phyloP scores from a whole-genome alignment of 2,113 vertebrate genomes.

The Gallinago undulata region DNA sequence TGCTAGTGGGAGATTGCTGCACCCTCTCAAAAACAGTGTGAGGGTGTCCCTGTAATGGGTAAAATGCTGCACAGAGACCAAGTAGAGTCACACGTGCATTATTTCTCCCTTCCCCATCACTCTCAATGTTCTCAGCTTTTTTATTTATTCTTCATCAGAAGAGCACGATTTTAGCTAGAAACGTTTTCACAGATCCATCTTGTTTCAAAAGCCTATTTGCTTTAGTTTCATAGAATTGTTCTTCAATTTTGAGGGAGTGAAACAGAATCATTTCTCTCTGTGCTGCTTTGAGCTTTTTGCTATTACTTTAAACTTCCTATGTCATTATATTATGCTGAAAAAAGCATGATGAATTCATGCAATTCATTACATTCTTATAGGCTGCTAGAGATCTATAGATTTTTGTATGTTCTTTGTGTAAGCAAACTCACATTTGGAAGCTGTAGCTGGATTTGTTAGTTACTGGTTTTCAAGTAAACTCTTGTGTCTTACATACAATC shows the following conservation, averaged over 20 bases:
- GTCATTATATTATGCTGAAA: neutral
- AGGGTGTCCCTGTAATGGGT: neutral
- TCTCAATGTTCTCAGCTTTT: neutral
- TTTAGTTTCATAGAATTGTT: neutral
- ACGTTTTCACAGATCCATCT: neutral
- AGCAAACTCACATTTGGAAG: neutral
- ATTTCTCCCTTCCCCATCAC: neutral
- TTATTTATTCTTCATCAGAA: neutral
- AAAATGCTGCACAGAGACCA: neutral
- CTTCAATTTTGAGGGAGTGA: neutral
- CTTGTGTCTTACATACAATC: neutral
- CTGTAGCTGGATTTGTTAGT: neutral
- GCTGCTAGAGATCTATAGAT: neutral
- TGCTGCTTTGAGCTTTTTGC: neutral
- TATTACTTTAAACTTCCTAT: neutral
- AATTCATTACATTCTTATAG: neutral
- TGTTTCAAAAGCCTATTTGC: neutral
- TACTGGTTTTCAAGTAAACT: neutral
- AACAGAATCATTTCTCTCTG: neutral
- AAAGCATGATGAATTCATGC: neutral
- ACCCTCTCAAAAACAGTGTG: neutral
- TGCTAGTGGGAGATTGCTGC: neutral
- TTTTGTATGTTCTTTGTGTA: neutral
- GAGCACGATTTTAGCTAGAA: neutral
- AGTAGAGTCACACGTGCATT: neutral